Conservation (phyloP, 2,888 invertebrate species). For the Troides oblongomaculatus region DNA sequence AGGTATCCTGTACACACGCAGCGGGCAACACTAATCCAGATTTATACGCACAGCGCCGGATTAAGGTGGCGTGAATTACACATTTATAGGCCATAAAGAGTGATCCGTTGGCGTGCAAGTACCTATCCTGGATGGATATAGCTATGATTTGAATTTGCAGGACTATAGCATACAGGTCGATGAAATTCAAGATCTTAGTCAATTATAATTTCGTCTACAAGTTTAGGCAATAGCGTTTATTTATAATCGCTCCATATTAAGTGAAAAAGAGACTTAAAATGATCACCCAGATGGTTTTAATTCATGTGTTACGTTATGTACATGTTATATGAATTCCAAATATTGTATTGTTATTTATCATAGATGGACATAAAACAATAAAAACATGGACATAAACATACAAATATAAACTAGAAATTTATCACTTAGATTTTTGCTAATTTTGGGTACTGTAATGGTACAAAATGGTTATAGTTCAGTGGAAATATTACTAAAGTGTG, state of each 20-base stretch:
- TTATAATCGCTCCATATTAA: neutral
- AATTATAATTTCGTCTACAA: neutral
- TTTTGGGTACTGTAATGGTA: too few species aligned
- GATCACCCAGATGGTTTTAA: too few species aligned
- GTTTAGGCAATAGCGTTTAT: neutral
- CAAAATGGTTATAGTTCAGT: too few species aligned
- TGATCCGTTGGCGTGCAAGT: constrained; percentile 75
- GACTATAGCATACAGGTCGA: constrained; percentile 32
- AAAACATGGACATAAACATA: too few species aligned
- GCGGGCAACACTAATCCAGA: constrained; percentile 75
- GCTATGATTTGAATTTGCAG: constrained; percentile 65
- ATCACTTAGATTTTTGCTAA: too few species aligned
- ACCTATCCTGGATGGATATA: constrained; percentile 67
- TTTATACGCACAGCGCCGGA: constrained; percentile 75
- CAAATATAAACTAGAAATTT: too few species aligned
- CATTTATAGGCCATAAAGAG: constrained; percentile 80
- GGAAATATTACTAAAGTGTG: too few species aligned
- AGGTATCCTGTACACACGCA: constrained; percentile 68
- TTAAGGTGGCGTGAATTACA: constrained; percentile 80
- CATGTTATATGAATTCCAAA: too few species aligned
- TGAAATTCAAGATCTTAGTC: neutral
- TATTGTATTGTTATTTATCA: too few species aligned
- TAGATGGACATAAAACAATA: too few species aligned
- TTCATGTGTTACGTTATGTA: too few species aligned
- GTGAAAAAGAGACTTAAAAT: too few species aligned